phyloP scores from a whole-genome alignment of 2,888 invertebrate genomes.

The Pyralis farinalis region DNA sequence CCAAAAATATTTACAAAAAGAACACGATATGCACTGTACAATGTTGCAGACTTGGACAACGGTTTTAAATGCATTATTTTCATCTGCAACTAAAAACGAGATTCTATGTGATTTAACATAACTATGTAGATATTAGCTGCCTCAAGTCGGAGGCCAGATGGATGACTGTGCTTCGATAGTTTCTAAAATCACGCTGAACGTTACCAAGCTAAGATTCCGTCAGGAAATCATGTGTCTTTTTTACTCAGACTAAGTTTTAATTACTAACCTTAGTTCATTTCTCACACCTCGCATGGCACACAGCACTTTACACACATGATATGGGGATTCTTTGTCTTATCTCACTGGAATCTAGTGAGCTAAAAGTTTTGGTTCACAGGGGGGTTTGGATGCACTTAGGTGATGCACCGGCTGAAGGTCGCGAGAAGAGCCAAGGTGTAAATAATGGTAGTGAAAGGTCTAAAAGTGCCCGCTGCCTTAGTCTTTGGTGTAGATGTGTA shows the following conservation, averaged over 20 bases:
- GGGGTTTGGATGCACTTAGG: slow-evolving; percentile 27
- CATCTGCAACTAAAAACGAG: slow-evolving; percentile 8
- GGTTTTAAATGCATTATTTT: slow-evolving; percentile 42
- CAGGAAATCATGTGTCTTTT: slow-evolving; percentile 20
- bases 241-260: slow-evolving; percentile 20
- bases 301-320: slow-evolving; percentile 21
- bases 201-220: slow-evolving; percentile 7
- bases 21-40: slow-evolving; percentile 70
- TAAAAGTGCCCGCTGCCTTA: slow-evolving; percentile 30
- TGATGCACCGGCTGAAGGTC: slow-evolving; percentile 30
- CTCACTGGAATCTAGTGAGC: slow-evolving; percentile 24
- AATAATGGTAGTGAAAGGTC: slow-evolving; percentile 27
- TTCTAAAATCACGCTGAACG: too few relatives aligned
- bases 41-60: slow-evolving; percentile 41
- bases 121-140: too few relatives aligned
- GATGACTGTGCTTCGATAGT: too few relatives aligned
- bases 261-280: slow-evolving; percentile 16
- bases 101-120: slow-evolving; percentile 8
- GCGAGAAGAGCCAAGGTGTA: slow-evolving; percentile 29
- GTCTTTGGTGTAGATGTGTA: slow-evolving; percentile 51
- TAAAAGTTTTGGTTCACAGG: slow-evolving; percentile 23
- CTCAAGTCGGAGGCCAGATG: too few relatives aligned
- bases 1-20: slow-evolving; percentile 69
- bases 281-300: slow-evolving; percentile 12
- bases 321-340: slow-evolving; percentile 16